Conservation (phyloP, 2,113 vertebrate genomes). For the Orientallactaga bullata region DNA sequence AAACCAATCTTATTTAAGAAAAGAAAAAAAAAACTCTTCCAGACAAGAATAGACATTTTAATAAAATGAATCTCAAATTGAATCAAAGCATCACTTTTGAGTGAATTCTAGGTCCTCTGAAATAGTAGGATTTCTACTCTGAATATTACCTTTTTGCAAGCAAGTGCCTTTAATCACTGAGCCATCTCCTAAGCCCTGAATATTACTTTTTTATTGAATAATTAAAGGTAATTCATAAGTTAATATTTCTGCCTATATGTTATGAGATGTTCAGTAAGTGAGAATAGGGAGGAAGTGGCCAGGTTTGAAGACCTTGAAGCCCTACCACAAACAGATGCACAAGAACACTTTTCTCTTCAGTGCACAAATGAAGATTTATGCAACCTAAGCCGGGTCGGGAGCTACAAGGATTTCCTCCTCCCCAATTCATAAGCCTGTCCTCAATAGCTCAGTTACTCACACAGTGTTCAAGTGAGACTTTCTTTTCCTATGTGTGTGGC, state of each 20-base stretch:
- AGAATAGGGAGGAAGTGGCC: background rate
- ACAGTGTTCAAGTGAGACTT: slow-evolving; percentile 6
- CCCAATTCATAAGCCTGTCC: background rate
- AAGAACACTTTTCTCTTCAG: background rate
- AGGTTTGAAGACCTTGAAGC: background rate
- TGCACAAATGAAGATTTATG: background rate
- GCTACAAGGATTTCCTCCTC: background rate
- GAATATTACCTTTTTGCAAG: background rate
- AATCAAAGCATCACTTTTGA: slow-evolving; percentile 44
- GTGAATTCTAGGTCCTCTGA: slow-evolving; percentile 10
- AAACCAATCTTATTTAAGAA: background rate
- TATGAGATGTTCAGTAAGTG: background rate
- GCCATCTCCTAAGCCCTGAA: background rate
- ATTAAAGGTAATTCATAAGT: background rate
- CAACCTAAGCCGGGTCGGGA: background rate
- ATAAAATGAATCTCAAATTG: slow-evolving; percentile 13
- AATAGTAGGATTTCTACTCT: slow-evolving; percentile 21
- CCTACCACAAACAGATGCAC: background rate
- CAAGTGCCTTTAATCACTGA: no score
- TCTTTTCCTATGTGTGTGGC: slow-evolving; percentile 21
- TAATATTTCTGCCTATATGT: background rate
- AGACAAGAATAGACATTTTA: background rate
- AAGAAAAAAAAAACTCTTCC: slow-evolving; percentile 4
- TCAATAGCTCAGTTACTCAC: background rate
- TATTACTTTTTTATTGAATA: background rate